phyloP scores from a whole-genome alignment of 2,113 vertebrate species.

The Notechis scutatus region DNA sequence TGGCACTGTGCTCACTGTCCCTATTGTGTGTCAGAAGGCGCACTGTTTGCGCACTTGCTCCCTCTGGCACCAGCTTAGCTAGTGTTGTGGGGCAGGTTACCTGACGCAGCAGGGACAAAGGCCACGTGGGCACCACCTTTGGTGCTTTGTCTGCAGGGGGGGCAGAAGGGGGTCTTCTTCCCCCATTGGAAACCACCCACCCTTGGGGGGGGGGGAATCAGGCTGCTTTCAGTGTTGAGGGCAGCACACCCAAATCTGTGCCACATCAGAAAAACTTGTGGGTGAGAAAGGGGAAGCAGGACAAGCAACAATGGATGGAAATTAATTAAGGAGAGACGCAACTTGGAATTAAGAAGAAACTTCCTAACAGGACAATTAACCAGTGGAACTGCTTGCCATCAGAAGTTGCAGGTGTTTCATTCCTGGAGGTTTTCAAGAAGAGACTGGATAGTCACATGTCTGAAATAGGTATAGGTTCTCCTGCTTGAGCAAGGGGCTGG shows the following conservation, averaged over 20 bases:
- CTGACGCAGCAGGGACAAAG: constrained; percentile 37
- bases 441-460: no score
- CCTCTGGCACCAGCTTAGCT: constrained; percentile 32
- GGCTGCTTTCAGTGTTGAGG: background rate
- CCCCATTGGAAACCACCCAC: constrained; percentile 30
- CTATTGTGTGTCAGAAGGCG: constrained; percentile 32
- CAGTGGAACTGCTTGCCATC: no score
- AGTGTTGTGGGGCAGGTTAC: background rate
- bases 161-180: background rate
- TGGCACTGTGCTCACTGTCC: background rate
- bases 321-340: no score
- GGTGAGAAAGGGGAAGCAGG: background rate
- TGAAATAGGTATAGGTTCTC: no score
- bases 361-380: no score
- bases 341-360: no score
- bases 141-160: background rate
- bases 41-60: background rate
- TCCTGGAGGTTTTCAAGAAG: no score
- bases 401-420: no score
- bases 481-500: no score
- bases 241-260: background rate
- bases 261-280: background rate
- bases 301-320: no score
- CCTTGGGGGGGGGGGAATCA: constrained; percentile 9
- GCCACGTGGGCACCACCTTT: background rate